These are phyloP conservation scores for Neodiprion lecontei DNA, from an alignment of 1,140 invertebrate species.

Conservation along the genomic window DNA sequence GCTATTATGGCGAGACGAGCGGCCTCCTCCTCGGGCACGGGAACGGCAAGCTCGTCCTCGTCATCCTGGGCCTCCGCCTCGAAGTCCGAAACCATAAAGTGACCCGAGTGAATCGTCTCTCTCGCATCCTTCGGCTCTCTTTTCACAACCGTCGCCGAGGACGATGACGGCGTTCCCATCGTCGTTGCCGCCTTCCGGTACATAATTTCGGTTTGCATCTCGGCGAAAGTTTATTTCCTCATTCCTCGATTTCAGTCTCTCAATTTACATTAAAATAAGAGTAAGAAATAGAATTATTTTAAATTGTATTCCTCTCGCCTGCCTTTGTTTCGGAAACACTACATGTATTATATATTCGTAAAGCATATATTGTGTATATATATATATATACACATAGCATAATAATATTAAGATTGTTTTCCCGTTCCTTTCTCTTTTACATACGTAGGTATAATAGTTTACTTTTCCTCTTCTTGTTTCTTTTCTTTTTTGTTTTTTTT, in stretches of 20 bases:
- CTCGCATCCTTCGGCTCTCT: constrained; percentile 39
- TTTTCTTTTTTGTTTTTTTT: too few species aligned
- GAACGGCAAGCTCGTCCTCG: constrained; percentile 80
- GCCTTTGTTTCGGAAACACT: constrained; percentile 12
- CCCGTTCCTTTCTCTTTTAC: too few species aligned
- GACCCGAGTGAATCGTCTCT: constrained; percentile 94
- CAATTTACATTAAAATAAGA: constrained; percentile 1
- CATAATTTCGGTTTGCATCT: constrained; percentile 56
- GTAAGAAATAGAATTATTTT: background rate
- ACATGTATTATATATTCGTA: too few species aligned
- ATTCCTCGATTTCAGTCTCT: background rate
- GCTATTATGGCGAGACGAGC: constrained; percentile 48
- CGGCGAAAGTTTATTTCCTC: background rate
- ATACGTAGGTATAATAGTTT: too few species aligned
- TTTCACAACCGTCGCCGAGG: constrained; percentile 15
- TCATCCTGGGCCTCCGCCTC: constrained; percentile 91
- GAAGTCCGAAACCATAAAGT: constrained; percentile 98
- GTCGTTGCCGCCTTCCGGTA: constrained; percentile 46
- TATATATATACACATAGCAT: too few species aligned
- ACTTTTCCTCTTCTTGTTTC: background rate
- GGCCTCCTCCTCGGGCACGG: constrained; percentile 73
- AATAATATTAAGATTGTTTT: background rate
- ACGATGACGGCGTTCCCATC: constrained; percentile 25
- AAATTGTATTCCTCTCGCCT: background rate
- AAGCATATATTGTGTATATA: too few species aligned